Evolutionary conservation across 2,888 invertebrate genomes (phyloP), one percentile per base, ranked within the genome.

Genomic region (Syrista parreyssii): DNA sequence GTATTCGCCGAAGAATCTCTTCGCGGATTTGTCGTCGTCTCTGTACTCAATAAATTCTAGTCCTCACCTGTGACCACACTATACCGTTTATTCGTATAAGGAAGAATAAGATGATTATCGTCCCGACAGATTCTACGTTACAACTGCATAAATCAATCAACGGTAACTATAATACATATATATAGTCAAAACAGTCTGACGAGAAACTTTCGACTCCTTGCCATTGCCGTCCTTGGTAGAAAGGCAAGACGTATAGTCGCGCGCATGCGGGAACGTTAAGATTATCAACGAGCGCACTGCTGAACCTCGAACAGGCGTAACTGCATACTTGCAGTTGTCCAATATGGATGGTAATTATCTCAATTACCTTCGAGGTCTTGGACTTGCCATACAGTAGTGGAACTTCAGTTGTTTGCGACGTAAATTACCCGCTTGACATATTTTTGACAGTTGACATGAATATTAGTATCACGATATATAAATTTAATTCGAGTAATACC

Each of bases 291-390:
- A 68, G 35, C 30, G 15, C 68, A 68, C 68, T 35, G 30, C 23
- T 72, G 76, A 35, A n/a, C 68, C 68, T 73, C 23, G 76, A 30
- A 68, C 40, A 31, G 68, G 72, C 76, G 36, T 72, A 76, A 71
- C 76, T 74, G 73, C 76, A 73, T 68, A 74, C 76, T n/a, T 76
- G 34, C 68, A 36, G 72, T 76, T 55, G 72, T 30, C 72, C 76
- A 76, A 74, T 76, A 74, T 68, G 76, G 76, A 68, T 68, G 32
- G 68, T 33, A 76, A 76, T 76, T 74, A 76, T 76, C 76, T 68
- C 68, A 76, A 76, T 76, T 76, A 76, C 36, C 73, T 76, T 74
- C 73, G 76, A 76, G 76, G 76, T 55, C 76, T 76, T 68, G 73
- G 74, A 73, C 73, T 74, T 34, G 35, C 68, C 55, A 9, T 55